phyloP scores from a whole-genome alignment of 2,888 invertebrate species.

The Tenthredo livida region DNA sequence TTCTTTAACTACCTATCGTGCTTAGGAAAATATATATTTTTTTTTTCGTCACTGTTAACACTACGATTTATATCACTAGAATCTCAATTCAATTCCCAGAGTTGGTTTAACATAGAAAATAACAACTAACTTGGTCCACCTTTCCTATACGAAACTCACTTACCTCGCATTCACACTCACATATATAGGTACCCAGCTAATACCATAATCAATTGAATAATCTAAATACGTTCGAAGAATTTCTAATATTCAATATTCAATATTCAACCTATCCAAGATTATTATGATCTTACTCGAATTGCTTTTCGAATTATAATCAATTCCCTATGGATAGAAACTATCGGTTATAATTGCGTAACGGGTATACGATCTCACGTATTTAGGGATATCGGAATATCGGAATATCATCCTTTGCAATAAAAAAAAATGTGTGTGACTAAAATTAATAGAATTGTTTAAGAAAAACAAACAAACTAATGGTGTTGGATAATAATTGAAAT shows the following conservation, averaged over 20 bases:
- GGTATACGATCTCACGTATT: slow-evolving; percentile 12
- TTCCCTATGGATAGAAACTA: neutral
- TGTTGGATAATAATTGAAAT: slow-evolving; percentile 13
- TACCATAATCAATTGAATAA: slow-evolving; percentile 22
- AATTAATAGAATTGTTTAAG: slow-evolving; percentile 23
- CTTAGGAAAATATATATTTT: neutral
- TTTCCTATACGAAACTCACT: slow-evolving; percentile 63
- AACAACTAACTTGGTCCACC: slow-evolving; percentile 60
- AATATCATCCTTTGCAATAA: neutral
- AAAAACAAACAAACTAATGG: slow-evolving; percentile 27
- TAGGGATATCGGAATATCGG: neutral
- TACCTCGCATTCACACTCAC: slow-evolving; percentile 54
- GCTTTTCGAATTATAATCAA: neutral
- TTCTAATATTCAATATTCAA: neutral
- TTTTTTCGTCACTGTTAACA: slow-evolving; percentile 59
- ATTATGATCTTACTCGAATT: neutral
- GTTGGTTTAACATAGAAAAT: slow-evolving; percentile 66
- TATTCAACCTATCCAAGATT: too few species aligned
- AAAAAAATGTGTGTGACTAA: slow-evolving; percentile 31
- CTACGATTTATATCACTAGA: slow-evolving; percentile 72
- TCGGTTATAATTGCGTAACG: neutral
- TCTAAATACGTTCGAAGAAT: slow-evolving; percentile 11
- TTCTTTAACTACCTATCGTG: slow-evolving; percentile 23
- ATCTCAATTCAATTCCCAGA: slow-evolving; percentile 74
- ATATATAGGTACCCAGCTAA: slow-evolving; percentile 37